phyloP scores from a whole-genome alignment of 2,113 vertebrate species.

The Varanus komodoensis region DNA sequence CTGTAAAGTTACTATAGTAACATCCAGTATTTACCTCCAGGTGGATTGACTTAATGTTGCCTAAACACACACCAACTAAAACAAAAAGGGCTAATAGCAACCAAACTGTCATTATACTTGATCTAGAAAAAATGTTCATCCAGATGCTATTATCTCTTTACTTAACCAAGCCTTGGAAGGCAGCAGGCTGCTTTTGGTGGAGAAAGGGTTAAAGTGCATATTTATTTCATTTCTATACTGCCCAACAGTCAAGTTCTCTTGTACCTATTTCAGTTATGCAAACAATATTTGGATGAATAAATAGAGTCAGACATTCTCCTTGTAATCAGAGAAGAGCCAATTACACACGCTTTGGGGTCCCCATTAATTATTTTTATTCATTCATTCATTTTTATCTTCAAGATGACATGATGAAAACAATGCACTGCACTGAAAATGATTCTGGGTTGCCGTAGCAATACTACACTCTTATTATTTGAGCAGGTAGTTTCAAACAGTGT shows the following conservation, averaged over 20 bases:
- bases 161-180: constrained; percentile 57
- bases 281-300: constrained; percentile 41
- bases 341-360: background rate
- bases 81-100: constrained; percentile 80
- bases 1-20: constrained; percentile 93
- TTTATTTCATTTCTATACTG: no score
- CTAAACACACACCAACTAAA: constrained; percentile 72
- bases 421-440: constrained; percentile 29
- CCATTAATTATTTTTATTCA: background rate
- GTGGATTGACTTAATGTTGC: constrained; percentile 88
- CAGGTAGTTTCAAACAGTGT: background rate
- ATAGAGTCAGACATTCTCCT: background rate
- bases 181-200: background rate
- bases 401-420: background rate
- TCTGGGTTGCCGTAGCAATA: background rate
- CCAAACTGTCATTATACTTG: constrained; percentile 76
- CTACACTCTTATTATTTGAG: background rate
- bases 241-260: background rate
- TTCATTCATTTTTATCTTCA: background rate
- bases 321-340: background rate
- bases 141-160: constrained; percentile 69
- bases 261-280: background rate
- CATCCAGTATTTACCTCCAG: constrained; percentile 84
- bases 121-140: constrained; percentile 73
- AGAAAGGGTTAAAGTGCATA: constrained; percentile 1